A percentile compares a stretch with the other conserved stretches of the same genome.
These are phyloP conservation scores for Liparis tanakae DNA, from an alignment of 2,797 vertebrate species.

Conservation along the genomic window DNA sequence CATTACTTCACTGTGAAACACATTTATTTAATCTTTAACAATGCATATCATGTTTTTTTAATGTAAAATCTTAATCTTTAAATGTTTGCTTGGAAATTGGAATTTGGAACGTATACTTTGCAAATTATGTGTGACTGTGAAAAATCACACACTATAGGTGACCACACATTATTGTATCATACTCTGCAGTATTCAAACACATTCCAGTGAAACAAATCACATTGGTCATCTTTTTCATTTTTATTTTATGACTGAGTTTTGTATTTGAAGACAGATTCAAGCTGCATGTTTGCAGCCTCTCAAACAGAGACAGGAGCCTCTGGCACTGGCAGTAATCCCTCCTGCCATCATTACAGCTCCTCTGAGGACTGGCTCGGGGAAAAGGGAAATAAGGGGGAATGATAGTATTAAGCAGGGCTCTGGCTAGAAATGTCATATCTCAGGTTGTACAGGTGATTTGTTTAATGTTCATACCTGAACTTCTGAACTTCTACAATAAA, in stretches of 20 bases:
- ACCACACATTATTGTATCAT: no score
- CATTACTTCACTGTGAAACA: neutral
- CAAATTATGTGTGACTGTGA: neutral
- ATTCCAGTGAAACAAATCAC: neutral
- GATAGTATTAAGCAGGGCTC: conserved; percentile 49
- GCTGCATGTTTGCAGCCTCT: neutral
- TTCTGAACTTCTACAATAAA: conserved; percentile 10
- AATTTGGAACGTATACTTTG: neutral
- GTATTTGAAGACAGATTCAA: conserved; percentile 13
- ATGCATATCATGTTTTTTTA: neutral
- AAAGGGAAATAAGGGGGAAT: conserved; percentile 61
- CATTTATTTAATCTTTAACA: neutral
- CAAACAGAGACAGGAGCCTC: conserved; percentile 47
- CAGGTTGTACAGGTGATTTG: conserved; percentile 41
- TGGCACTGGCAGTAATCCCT: conserved; percentile 60
- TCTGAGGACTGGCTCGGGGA: conserved; percentile 37
- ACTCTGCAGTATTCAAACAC: neutral
- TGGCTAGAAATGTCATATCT: conserved; percentile 49
- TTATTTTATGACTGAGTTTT: neutral
- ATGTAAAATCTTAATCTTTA: neutral
- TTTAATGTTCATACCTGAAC: conserved; percentile 12
- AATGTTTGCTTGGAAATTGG: no score
- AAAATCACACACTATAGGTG: neutral
- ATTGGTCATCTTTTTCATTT: neutral
- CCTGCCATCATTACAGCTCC: conserved; percentile 60